phyloP scores from a whole-genome alignment of 1,140 invertebrate species.

The Wasmannia auropunctata region DNA sequence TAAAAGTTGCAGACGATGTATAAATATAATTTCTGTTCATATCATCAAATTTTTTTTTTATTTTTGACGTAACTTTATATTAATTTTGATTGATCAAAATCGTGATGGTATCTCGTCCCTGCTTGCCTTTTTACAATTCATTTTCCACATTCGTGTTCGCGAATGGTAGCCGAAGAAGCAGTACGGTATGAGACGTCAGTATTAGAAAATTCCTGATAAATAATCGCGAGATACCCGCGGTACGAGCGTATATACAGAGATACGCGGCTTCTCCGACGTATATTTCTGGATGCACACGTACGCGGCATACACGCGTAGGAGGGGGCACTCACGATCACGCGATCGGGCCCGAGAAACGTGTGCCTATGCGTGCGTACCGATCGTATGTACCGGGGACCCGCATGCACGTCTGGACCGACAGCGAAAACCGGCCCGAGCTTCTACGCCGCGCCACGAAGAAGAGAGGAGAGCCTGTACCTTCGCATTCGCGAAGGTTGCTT shows the following conservation, averaged over 20 bases:
- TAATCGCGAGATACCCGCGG: background rate
- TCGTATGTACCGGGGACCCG: conserved; percentile 49
- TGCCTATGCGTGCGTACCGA: conserved; percentile 52
- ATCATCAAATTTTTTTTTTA: background rate
- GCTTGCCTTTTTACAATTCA: background rate
- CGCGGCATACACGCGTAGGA: background rate
- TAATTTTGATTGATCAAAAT: background rate
- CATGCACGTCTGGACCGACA: conserved; percentile 41
- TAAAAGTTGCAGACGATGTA: background rate
- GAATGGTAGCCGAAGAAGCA: background rate
- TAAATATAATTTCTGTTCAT: background rate
- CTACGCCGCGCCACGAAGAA: background rate
- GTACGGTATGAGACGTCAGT: background rate
- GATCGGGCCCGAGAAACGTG: conserved; percentile 56
- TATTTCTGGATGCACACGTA: conserved; percentile 5
- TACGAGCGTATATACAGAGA: background rate
- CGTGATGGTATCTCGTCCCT: too few species aligned
- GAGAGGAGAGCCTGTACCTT: background rate
- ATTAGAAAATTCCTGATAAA: background rate
- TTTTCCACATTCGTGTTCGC: background rate
- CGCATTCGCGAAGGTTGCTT: conserved; percentile 8
- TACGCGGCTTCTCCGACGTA: background rate
- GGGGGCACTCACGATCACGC: conserved; percentile 57
- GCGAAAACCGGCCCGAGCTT: conserved; percentile 45
- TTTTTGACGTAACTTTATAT: background rate